phyloP scores from a whole-genome alignment of 92 coral and sea anemone genomes.

The Palythoa heliodiscus region DNA sequence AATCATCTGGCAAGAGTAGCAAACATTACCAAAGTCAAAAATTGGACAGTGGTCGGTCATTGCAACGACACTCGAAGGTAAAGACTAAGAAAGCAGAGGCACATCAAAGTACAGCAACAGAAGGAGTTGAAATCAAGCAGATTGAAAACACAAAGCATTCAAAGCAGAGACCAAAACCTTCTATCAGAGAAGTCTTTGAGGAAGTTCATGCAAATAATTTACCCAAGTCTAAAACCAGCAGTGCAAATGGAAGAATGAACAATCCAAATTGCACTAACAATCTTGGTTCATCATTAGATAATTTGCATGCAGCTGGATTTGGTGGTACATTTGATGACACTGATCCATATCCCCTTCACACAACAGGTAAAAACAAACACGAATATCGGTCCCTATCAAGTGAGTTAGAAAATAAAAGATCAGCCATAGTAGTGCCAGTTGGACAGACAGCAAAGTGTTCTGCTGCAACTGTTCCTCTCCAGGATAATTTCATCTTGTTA shows the following conservation, averaged over 20 bases:
- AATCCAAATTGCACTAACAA: background rate
- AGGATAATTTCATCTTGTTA: background rate
- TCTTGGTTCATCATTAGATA: conserved; percentile 8
- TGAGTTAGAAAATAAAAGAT: conserved; percentile 23
- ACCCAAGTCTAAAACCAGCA: conserved; percentile 54
- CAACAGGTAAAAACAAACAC: background rate
- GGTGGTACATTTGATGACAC: background rate
- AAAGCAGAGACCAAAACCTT: conserved; percentile 52
- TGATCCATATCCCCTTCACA: background rate
- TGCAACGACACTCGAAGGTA: background rate
- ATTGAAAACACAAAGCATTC: background rate
- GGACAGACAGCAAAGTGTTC: background rate
- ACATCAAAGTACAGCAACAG: background rate
- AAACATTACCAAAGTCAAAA: background rate
- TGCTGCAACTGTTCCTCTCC: background rate
- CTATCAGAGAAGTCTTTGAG: conserved; percentile 59
- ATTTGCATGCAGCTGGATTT: background rate
- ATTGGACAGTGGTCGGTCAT: background rate
- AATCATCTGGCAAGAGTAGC: background rate
- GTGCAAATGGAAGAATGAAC: background rate
- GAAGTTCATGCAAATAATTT: conserved; percentile 62
- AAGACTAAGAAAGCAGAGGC: background rate
- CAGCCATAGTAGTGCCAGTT: conserved; percentile 14
- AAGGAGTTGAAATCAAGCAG: background rate
- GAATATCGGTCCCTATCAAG: background rate